Base-by-base conservation (phyloP, 1,140 invertebrate genomes). In the Cyclina sinensis region DNA sequence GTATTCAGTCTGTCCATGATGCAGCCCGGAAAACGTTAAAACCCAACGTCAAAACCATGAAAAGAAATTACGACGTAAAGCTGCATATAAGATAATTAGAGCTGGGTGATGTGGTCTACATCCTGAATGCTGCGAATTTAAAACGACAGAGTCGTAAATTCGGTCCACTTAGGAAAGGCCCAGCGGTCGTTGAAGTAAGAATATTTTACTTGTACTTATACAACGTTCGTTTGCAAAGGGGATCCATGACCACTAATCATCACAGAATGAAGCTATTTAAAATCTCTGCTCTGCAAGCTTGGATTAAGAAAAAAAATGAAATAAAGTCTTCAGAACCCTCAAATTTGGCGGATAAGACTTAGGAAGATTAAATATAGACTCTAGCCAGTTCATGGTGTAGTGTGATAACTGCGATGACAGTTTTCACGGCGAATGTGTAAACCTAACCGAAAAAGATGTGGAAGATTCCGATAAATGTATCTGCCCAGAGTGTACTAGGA, bases 351-450 rank as follows among this genome's bases (percentile, higher is more conserved):
- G 32, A 39, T 3, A 1, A 24, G 21, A 16, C 11, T 0, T 21
- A 37, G 0, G 27, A 37, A 5, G 54, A 82, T 39, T n/a, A n/a
- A n/a, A 0, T 43, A 7, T 84, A 16, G 24, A 73, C 21, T 21
- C 32, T 14, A 48, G 81, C 14, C 35, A 48, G 24, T 84, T 70
- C 21, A 84, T 73, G 81, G 32, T 84, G 9, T 65, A 84, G 11
- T 84, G 81, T 73, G 81, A 84, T 35, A 54, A 18, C 37, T 83
- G 80, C 48, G 37, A 39, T 46, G 80, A 83, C 11, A 68, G 62
- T 57, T 83, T 68, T 70, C 80, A 83, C 68, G 57, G 80, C 24
- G 32, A 46, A 70, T 83, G 80, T 68, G 80, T 83, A 3, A 70
- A 83, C 46, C 46, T 83, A 0, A 68, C 59, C 14, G 39, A 65